Conservation (phyloP, 2,113 vertebrate species). For the Chascanopsetta lugubris region DNA sequence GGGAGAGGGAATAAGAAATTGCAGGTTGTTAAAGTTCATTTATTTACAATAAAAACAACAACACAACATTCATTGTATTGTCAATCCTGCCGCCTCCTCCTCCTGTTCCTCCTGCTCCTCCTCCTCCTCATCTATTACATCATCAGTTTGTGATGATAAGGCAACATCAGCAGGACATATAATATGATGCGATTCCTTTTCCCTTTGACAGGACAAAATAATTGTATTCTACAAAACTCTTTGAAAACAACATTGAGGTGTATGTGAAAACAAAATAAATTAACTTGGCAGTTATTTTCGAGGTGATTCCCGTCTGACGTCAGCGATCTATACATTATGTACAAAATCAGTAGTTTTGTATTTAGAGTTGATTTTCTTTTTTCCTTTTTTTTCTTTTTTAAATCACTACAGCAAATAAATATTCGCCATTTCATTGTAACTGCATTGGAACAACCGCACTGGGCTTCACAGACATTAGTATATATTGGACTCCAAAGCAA, state of each 20-base stretch:
- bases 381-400: too few relatives aligned
- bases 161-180: conserved; percentile 63
- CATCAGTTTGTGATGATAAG: conserved; percentile 58
- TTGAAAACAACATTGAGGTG: conserved; percentile 37
- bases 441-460: conserved; percentile 52
- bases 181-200: conserved; percentile 49
- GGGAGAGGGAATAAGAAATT: not conserved
- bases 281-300: conserved; percentile 60
- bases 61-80: conserved; percentile 67
- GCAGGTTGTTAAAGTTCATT: conserved; percentile 49
- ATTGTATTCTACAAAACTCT: conserved; percentile 49
- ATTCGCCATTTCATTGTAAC: conserved; percentile 41
- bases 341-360: conserved; percentile 70
- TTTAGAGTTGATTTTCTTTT: conserved; percentile 35
- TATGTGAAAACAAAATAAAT: conserved; percentile 33
- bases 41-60: conserved; percentile 74
- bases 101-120: too few relatives aligned
- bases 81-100: conserved; percentile 55
- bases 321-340: conserved; percentile 46
- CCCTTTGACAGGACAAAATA: conserved; percentile 65
- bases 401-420: conserved; percentile 61
- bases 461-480: conserved; percentile 48
- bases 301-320: conserved; percentile 35
- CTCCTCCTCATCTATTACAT: conserved; percentile 42
- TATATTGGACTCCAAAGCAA: conserved; percentile 57